A percentile compares a stretch with the other conserved stretches of the same genome.
phyloP scores from a whole-genome alignment of 2,888 invertebrate genomes.

The Ennomos quercinarius region DNA sequence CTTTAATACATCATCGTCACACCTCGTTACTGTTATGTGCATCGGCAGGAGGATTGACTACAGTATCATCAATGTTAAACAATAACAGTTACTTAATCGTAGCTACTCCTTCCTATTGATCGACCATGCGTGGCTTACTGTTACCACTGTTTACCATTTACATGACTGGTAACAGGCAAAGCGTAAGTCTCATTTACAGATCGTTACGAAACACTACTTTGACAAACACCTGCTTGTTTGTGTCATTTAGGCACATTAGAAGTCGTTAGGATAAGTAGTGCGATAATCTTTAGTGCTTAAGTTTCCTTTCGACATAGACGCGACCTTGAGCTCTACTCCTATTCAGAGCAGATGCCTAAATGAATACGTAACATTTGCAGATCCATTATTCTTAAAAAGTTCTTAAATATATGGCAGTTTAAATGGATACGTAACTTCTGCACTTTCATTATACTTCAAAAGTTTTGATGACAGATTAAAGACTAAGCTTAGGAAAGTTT shows the following conservation, averaged over 20 bases:
- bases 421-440: background rate
- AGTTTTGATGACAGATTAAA: background rate
- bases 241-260: slow-evolving; percentile 21
- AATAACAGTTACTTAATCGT: slow-evolving; percentile 26
- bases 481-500: too few relatives aligned
- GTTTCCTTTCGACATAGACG: slow-evolving; percentile 13
- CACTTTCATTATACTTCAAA: background rate
- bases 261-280: slow-evolving; percentile 19
- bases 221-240: slow-evolving; percentile 4
- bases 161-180: slow-evolving; percentile 38
- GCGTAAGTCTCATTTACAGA: slow-evolving; percentile 37
- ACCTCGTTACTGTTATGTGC: too few relatives aligned
- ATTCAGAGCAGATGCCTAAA: background rate
- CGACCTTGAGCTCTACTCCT: slow-evolving; percentile 2
- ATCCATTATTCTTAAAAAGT: background rate
- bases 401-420: background rate
- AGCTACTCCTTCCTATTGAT: slow-evolving; percentile 32
- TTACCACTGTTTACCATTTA: slow-evolving; percentile 36
- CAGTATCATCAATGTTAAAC: slow-evolving; percentile 1
- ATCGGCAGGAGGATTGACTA: too few relatives aligned
- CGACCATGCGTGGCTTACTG: slow-evolving; percentile 30
- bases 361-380: background rate
- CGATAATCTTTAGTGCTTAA: slow-evolving; percentile 11
- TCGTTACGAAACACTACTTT: slow-evolving; percentile 18
- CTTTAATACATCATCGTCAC: too few relatives aligned